A percentile compares a stretch with the other conserved stretches of the same genome.
Evolutionary conservation across 1,140 invertebrate genomes (phyloP).

Genomic region (Drosophila santomea): DNA sequence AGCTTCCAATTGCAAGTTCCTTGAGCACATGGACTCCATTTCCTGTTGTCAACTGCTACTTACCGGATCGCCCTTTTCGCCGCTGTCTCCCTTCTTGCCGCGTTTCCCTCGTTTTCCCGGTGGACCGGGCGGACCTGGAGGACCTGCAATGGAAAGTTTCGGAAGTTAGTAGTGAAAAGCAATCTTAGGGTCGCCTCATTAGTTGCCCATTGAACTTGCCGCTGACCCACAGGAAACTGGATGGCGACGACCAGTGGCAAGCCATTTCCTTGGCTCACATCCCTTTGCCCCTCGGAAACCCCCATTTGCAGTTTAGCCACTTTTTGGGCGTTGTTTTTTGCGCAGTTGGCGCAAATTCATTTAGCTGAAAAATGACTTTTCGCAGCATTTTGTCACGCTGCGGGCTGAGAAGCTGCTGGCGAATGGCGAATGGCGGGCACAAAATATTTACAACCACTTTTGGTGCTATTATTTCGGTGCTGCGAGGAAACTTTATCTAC

Average conservation of each 20-base stretch:
- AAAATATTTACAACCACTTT: slow-evolving; percentile 83
- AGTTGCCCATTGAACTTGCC: slow-evolving; percentile 69
- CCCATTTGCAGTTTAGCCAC: background rate
- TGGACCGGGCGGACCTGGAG: slow-evolving; percentile 90
- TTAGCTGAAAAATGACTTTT: slow-evolving; percentile 82
- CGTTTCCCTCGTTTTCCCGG: slow-evolving; percentile 94
- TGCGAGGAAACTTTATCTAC: slow-evolving; percentile 71
- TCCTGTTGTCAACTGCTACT: slow-evolving; percentile 76
- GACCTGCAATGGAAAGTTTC: slow-evolving; percentile 86
- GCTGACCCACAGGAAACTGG: slow-evolving; percentile 54
- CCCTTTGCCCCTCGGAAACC: background rate
- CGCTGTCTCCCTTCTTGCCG: slow-evolving; percentile 94
- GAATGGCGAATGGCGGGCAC: slow-evolving; percentile 27
- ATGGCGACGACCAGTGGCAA: slow-evolving; percentile 26
- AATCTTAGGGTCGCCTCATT: slow-evolving; percentile 74
- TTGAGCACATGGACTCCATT: background rate
- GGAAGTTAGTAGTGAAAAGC: slow-evolving; percentile 30
- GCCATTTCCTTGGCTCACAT: slow-evolving; percentile 33
- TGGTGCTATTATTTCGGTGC: slow-evolving; percentile 73
- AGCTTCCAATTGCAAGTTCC: background rate
- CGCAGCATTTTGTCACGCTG: slow-evolving; percentile 66
- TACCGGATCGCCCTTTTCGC: slow-evolving; percentile 91
- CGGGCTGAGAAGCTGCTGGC: slow-evolving; percentile 36
- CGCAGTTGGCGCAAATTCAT: slow-evolving; percentile 81
- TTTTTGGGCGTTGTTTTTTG: slow-evolving; percentile 57